Evolutionary conservation across 2,797 vertebrate species (phyloP).

Genomic region (Pterois miles): DNA sequence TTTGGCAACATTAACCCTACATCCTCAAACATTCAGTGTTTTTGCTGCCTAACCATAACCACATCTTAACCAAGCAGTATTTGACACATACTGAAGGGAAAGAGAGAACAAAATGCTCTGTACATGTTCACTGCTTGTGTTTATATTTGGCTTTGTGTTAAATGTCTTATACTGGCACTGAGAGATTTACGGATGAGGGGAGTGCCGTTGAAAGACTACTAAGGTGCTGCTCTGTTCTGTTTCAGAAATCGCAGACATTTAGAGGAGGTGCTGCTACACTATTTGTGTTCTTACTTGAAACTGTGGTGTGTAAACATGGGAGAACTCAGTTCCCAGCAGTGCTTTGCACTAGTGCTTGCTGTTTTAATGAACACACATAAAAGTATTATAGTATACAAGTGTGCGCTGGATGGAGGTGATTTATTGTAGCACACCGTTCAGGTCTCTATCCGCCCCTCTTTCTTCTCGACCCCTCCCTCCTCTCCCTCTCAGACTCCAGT

Average conservation of each 20-base stretch:
- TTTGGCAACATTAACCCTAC: background rate
- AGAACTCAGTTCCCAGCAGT: background rate
- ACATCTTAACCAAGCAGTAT: background rate
- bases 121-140: background rate
- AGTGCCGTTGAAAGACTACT: background rate
- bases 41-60: background rate
- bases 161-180: slow-evolving; percentile 1
- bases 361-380: slow-evolving; percentile 19
- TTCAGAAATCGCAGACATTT: background rate
- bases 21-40: background rate
- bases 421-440: slow-evolving; percentile 16
- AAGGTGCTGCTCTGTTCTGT: slow-evolving; percentile 1
- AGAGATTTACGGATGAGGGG: background rate
- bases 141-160: slow-evolving; percentile 4
- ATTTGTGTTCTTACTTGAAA: background rate
- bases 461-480: slow-evolving; percentile 24
- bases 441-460: slow-evolving; percentile 20
- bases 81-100: background rate
- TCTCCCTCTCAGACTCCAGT: slow-evolving; percentile 33
- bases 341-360: background rate
- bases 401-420: slow-evolving; percentile 28
- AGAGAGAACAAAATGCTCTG: background rate
- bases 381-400: slow-evolving; percentile 1
- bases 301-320: background rate
- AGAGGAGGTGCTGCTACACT: background rate